Evolutionary conservation across 2,113 vertebrate genomes (phyloP).

Genomic region (Nettapus auritus): DNA sequence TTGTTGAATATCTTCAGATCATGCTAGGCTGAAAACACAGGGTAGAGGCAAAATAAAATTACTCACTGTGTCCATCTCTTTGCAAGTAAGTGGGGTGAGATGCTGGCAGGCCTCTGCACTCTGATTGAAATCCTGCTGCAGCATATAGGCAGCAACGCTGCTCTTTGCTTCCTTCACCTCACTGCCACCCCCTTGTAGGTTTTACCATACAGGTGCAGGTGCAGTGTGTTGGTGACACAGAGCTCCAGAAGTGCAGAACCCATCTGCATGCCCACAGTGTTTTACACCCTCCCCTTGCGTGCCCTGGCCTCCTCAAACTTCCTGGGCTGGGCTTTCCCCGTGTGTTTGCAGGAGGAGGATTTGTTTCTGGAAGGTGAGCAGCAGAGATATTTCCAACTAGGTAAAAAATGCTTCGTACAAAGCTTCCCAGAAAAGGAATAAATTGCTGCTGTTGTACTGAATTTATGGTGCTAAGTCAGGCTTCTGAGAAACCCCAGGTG

Average conservation of each 20-base stretch:
- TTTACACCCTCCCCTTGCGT: neutral
- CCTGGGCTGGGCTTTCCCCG: neutral
- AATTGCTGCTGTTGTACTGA: neutral
- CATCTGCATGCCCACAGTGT: neutral
- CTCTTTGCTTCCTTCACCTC: neutral
- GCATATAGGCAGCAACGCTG: neutral
- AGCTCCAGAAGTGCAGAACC: neutral
- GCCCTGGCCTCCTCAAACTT: neutral
- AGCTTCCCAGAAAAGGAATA: slow-evolving; percentile 57
- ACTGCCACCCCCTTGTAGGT: too few relatives aligned
- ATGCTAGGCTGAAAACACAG: neutral
- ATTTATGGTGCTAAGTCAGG: neutral
- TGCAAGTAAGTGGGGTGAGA: neutral
- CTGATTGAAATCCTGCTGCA: neutral
- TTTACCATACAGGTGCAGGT: neutral
- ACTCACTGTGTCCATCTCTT: neutral
- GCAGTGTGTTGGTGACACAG: too few relatives aligned
- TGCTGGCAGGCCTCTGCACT: neutral
- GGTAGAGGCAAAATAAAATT: too few relatives aligned
- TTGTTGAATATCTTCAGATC: neutral
- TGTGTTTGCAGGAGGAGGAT: neutral
- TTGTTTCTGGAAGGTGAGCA: neutral
- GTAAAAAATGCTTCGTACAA: neutral
- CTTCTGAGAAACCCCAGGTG: neutral
- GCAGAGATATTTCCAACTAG: neutral